These are phyloP conservation scores for Dicyrtomina minuta DNA, from an alignment of 2,888 invertebrate genomes.

Conservation along the genomic window DNA sequence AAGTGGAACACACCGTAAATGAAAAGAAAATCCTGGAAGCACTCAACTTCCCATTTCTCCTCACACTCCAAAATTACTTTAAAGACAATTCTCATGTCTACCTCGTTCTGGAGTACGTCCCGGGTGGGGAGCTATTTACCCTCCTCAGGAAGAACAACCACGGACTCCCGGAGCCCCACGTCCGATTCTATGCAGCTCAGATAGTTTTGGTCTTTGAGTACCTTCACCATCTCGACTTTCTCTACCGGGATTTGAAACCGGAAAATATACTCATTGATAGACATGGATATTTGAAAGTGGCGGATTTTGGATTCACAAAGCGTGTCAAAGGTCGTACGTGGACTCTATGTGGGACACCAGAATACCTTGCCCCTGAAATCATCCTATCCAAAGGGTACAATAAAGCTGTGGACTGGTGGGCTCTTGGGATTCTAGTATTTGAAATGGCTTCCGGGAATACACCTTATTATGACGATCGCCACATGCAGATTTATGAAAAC, in stretches of 20 bases:
- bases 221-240: slow-evolving; percentile 78
- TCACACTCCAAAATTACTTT: slow-evolving; percentile 78
- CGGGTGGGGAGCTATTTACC: slow-evolving; percentile 85
- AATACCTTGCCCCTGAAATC: slow-evolving; percentile 62
- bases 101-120: slow-evolving; percentile 79
- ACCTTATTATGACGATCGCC: slow-evolving; percentile 88
- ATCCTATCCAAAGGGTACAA: slow-evolving; percentile 91
- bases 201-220: slow-evolving; percentile 88
- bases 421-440: slow-evolving; percentile 77
- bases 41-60: slow-evolving; percentile 87
- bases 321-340: slow-evolving; percentile 63
- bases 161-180: too few relatives aligned
- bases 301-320: slow-evolving; percentile 95
- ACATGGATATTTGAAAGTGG: slow-evolving; percentile 68
- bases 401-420: slow-evolving; percentile 96
- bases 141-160: slow-evolving; percentile 76
- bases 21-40: slow-evolving; percentile 88
- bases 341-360: slow-evolving; percentile 64
- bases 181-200: slow-evolving; percentile 90
- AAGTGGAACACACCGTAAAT: slow-evolving; percentile 80
- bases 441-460: slow-evolving; percentile 92
- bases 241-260: slow-evolving; percentile 73
- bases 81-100: slow-evolving; percentile 85
- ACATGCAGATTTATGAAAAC: slow-evolving; percentile 92
- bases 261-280: slow-evolving; percentile 84